Conservation (phyloP, 2,888 invertebrate genomes). For the Halocaridina rubra region DNA sequence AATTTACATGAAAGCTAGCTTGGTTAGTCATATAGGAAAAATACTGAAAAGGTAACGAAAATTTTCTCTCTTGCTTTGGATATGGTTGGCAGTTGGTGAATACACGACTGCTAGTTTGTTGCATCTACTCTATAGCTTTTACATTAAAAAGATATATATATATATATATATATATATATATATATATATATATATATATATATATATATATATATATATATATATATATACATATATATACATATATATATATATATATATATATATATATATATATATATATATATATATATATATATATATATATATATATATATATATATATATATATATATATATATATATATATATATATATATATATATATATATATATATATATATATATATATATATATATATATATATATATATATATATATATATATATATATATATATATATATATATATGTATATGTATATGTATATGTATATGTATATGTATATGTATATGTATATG, state of each 20-base stretch:
- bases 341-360: background rate
- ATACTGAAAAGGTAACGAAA: no score
- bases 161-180: background rate
- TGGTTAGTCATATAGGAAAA: no score
- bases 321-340: background rate
- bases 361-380: constrained; percentile 21
- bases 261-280: constrained; percentile 16
- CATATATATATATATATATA: constrained; percentile 5
- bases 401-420: constrained; percentile 16
- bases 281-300: background rate
- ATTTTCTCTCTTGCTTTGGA: background rate
- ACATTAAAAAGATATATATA: background rate
- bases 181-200: constrained; percentile 11
- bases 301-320: background rate
- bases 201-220: constrained; percentile 14
- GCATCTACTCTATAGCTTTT: background rate
- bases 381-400: constrained; percentile 10
- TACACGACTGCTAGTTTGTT: background rate
- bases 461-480: background rate
- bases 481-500: background rate
- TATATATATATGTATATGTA: background rate
- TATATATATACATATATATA: background rate
- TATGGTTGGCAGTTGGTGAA: background rate
- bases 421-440: constrained; percentile 15
- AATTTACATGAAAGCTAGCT: no score